A percentile compares a stretch with the other conserved stretches of the same genome.
These are phyloP conservation scores for Agonopterix arenella DNA, from an alignment of 2,888 invertebrate species.

Conservation along the genomic window DNA sequence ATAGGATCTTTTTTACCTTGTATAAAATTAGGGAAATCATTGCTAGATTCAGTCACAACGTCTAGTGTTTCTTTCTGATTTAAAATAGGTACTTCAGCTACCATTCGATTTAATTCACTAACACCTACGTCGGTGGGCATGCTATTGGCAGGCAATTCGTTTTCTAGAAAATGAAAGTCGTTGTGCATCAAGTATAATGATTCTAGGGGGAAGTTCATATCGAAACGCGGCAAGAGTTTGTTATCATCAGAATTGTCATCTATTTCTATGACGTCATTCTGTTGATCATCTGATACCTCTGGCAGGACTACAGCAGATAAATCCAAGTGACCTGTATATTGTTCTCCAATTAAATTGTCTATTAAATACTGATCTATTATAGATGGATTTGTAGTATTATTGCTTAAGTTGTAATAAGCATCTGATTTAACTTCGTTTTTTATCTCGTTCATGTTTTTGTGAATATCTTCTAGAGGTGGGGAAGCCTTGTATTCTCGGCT, in stretches of 20 bases:
- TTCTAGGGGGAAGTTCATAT: slow-evolving; percentile 63
- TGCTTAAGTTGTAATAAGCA: slow-evolving; percentile 51
- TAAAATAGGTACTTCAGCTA: slow-evolving; percentile 50
- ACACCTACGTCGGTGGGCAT: slow-evolving; percentile 36
- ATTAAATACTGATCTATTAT: slow-evolving; percentile 62
- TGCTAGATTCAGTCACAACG: slow-evolving; percentile 25
- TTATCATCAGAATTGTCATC: slow-evolving; percentile 69
- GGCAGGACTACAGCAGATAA: slow-evolving; percentile 48
- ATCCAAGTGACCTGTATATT: slow-evolving; percentile 57
- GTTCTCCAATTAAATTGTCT: slow-evolving; percentile 62
- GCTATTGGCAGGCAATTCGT: slow-evolving; percentile 42
- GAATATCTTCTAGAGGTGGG: slow-evolving; percentile 62
- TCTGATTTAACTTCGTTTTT: slow-evolving; percentile 69
- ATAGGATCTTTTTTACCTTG: slow-evolving; percentile 66
- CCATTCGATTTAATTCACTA: slow-evolving; percentile 52
- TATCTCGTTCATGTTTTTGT: slow-evolving; percentile 63
- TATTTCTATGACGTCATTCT: slow-evolving; percentile 66
- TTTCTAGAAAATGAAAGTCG: slow-evolving; percentile 65
- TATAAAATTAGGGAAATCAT: slow-evolving; percentile 51
- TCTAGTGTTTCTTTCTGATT: slow-evolving; percentile 49
- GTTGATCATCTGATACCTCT: slow-evolving; percentile 45
- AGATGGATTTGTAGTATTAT: slow-evolving; percentile 41
- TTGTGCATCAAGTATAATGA: slow-evolving; percentile 64
- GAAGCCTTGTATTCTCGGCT: slow-evolving; percentile 64
- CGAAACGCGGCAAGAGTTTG: slow-evolving; percentile 57